Percentiles rank a stretch among this genome's conserved stretches.
Evolutionary conservation across 2,113 vertebrate species (phyloP).

Genomic region (Silurus glanis): DNA sequence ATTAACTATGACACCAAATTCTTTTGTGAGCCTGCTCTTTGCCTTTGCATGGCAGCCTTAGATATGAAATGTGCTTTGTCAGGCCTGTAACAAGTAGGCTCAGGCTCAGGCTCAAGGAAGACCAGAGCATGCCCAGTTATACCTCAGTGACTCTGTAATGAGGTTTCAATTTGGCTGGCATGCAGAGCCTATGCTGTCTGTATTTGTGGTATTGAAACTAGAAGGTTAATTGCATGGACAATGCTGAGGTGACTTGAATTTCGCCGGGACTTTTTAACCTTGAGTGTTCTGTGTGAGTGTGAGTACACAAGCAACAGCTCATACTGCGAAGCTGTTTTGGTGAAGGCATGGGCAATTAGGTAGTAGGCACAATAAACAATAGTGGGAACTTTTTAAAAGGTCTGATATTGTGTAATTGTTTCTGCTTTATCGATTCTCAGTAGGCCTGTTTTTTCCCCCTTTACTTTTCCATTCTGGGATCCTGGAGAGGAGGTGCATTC

Average conservation of each 20-base stretch:
- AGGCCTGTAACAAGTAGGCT: background rate
- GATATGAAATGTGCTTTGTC: conserved; percentile 5
- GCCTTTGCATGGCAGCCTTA: conserved; percentile 42
- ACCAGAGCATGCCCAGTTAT: conserved; percentile 50
- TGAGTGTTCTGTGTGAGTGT: conserved; percentile 49
- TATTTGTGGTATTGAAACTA: conserved; percentile 75
- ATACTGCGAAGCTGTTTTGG: background rate
- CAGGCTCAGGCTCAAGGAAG: conserved; percentile 1
- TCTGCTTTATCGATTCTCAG: conserved; percentile 33
- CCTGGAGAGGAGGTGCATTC: conserved; percentile 48
- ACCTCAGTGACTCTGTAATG: conserved; percentile 71
- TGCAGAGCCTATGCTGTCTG: conserved; percentile 66
- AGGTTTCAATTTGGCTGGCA: conserved; percentile 72
- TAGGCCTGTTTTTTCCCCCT: conserved; percentile 10
- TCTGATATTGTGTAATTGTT: conserved; percentile 42
- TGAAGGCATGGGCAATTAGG: conserved; percentile 52
- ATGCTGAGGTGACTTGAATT: conserved; percentile 61
- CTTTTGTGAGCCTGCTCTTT: conserved; percentile 18
- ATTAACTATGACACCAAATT: conserved; percentile 33
- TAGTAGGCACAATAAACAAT: conserved; percentile 45
- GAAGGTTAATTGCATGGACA: conserved; percentile 67
- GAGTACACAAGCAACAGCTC: background rate
- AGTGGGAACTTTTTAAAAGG: conserved; percentile 28
- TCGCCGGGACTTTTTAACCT: conserved; percentile 61
- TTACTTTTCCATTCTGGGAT: conserved; percentile 17